Conservation (phyloP, 2,797 vertebrate genomes). For the Notamacropus eugenii region DNA sequence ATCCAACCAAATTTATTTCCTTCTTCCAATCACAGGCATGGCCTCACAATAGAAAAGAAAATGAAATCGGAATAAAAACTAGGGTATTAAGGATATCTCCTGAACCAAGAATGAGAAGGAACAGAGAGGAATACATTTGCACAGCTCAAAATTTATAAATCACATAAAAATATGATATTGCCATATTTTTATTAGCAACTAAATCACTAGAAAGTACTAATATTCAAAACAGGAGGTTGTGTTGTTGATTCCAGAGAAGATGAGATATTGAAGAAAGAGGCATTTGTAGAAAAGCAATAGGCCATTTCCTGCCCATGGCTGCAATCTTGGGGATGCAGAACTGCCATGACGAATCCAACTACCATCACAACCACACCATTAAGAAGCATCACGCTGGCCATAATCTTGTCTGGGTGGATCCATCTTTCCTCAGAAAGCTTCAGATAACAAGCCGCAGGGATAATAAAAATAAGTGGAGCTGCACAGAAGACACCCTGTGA, state of each 20-base stretch:
- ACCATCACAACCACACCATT: constrained; percentile 91
- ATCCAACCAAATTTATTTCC: constrained; percentile 14
- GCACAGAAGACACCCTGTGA: constrained; percentile 94
- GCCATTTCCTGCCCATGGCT: constrained; percentile 95
- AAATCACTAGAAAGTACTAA: constrained; percentile 50
- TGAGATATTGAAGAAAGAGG: constrained; percentile 84
- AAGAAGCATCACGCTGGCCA: constrained; percentile 88
- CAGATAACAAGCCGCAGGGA: constrained; percentile 94
- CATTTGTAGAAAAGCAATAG: constrained; percentile 90
- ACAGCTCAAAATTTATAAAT: constrained; percentile 41
- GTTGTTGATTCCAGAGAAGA: constrained; percentile 73
- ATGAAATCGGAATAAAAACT: constrained; percentile 26
- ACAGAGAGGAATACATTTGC: background rate
- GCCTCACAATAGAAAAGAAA: constrained; percentile 47
- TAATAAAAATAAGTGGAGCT: constrained; percentile 96
- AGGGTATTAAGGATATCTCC: constrained; percentile 45
- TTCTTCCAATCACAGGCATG: constrained; percentile 48
- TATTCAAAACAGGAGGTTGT: background rate
- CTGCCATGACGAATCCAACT: constrained; percentile 90
- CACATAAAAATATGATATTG: constrained; percentile 40
- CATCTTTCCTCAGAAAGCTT: constrained; percentile 91
- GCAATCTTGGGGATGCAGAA: constrained; percentile 90
- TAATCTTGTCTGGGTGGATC: constrained; percentile 89
- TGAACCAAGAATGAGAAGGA: constrained; percentile 50
- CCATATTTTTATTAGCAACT: constrained; percentile 3